These are phyloP conservation scores for Abrostola triplasia DNA, from an alignment of 2,888 invertebrate species.

Conservation along the genomic window DNA sequence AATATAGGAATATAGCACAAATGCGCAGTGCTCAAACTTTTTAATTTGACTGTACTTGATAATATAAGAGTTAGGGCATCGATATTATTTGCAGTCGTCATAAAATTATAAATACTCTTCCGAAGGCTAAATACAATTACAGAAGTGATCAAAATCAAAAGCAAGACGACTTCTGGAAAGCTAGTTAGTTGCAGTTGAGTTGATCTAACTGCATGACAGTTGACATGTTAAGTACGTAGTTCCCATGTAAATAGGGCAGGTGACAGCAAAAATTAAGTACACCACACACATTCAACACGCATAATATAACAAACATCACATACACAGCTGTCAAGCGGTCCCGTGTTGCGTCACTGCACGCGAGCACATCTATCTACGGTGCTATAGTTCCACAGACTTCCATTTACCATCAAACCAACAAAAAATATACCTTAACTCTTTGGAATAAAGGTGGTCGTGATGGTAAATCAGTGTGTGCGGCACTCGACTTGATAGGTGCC, in stretches of 20 bases:
- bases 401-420: slow-evolving; percentile 17
- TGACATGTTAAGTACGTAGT: too few relatives aligned
- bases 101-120: too few relatives aligned
- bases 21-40: too few relatives aligned
- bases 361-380: slow-evolving; percentile 68
- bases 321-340: slow-evolving; percentile 63
- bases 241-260: slow-evolving; percentile 11
- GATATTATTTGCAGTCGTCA: too few relatives aligned
- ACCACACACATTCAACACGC: slow-evolving; percentile 40
- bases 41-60: too few relatives aligned
- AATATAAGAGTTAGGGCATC: too few relatives aligned
- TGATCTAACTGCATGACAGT: too few relatives aligned
- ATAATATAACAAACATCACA: slow-evolving; percentile 42
- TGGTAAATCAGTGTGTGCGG: slow-evolving; percentile 49
- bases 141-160: too few relatives aligned
- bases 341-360: slow-evolving; percentile 73
- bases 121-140: too few relatives aligned
- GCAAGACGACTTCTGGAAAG: too few relatives aligned
- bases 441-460: slow-evolving; percentile 34
- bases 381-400: slow-evolving; percentile 54
- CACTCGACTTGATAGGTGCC: slow-evolving; percentile 70
- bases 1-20: too few relatives aligned
- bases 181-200: too few relatives aligned
- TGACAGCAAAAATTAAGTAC: slow-evolving; percentile 28
- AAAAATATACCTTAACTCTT: slow-evolving; percentile 51